These are phyloP conservation scores for Eupristina koningsbergeri DNA, from an alignment of 1,140 invertebrate genomes.

Conservation along the genomic window DNA sequence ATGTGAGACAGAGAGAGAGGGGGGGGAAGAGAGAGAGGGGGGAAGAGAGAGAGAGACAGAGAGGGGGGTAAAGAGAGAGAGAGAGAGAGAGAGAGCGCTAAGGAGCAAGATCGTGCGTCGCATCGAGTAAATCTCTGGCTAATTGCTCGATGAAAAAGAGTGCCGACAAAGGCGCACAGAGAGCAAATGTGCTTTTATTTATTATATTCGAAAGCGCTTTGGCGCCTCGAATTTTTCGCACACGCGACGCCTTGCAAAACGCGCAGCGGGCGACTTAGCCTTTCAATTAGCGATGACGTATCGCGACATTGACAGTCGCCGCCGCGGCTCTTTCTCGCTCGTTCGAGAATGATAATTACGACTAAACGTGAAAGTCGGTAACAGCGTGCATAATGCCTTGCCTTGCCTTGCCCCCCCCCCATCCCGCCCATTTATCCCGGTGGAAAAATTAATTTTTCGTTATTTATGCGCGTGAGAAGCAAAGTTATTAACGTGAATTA, in stretches of 20 bases:
- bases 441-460: slow-evolving; percentile 32
- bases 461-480: slow-evolving; percentile 38
- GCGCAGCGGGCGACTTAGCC: not conserved
- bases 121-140: slow-evolving; percentile 68
- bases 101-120: slow-evolving; percentile 49
- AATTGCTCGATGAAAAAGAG: slow-evolving; percentile 67
- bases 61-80: too few relatives aligned
- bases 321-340: not conserved
- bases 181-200: slow-evolving; percentile 20
- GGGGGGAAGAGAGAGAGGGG: too few relatives aligned
- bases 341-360: slow-evolving; percentile 7
- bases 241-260: not conserved
- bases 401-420: too few relatives aligned
- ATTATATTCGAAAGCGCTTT: slow-evolving; percentile 3
- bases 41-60: too few relatives aligned
- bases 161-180: slow-evolving; percentile 64
- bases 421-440: too few relatives aligned
- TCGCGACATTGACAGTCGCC: slow-evolving; percentile 35
- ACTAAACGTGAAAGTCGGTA: slow-evolving; percentile 18
- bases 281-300: slow-evolving; percentile 44
- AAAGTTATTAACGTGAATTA: slow-evolving; percentile 2
- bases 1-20: too few relatives aligned
- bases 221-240: not conserved
- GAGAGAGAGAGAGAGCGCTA: too few relatives aligned
- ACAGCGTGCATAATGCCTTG: not conserved